Percentiles rank a stretch among this genome's conserved stretches.
These are phyloP conservation scores for Antheraea assamensis DNA, from an alignment of 2,888 invertebrate genomes.

Conservation along the genomic window DNA sequence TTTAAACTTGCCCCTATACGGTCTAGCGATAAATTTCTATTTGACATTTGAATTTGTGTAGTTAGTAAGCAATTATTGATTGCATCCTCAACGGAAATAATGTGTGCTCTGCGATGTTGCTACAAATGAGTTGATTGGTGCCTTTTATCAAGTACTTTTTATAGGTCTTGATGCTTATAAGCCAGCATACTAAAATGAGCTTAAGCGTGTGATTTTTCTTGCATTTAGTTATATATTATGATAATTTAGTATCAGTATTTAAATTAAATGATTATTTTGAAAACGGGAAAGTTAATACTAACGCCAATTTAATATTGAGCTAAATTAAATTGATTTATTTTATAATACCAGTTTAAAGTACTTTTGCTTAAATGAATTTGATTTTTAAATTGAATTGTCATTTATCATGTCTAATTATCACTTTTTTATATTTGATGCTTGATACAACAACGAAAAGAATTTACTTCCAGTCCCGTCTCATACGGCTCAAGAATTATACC, in stretches of 20 bases:
- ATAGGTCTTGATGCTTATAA: too few species aligned
- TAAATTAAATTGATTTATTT: too few species aligned
- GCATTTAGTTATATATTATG: too few species aligned
- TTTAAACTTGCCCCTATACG: conserved; percentile 30
- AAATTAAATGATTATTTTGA: too few species aligned
- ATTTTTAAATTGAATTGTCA: neutral
- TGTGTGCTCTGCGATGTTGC: neutral
- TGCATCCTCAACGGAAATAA: neutral
- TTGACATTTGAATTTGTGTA: conserved; percentile 19
- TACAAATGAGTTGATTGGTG: neutral
- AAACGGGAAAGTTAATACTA: too few species aligned
- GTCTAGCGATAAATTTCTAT: conserved; percentile 28
- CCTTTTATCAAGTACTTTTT: too few species aligned
- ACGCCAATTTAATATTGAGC: too few species aligned
- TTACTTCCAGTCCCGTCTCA: neutral
- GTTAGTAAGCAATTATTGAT: neutral
- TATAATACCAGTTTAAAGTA: too few species aligned
- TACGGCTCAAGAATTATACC: neutral
- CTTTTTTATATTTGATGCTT: neutral
- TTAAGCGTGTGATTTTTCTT: too few species aligned
- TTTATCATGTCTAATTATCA: neutral
- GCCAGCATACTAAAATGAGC: too few species aligned
- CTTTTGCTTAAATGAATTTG: too few species aligned
- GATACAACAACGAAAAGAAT: neutral
- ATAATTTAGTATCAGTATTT: too few species aligned